These are phyloP conservation scores for Zeugodacus cucurbitae DNA, from an alignment of 1,140 invertebrate genomes.

Conservation along the genomic window DNA sequence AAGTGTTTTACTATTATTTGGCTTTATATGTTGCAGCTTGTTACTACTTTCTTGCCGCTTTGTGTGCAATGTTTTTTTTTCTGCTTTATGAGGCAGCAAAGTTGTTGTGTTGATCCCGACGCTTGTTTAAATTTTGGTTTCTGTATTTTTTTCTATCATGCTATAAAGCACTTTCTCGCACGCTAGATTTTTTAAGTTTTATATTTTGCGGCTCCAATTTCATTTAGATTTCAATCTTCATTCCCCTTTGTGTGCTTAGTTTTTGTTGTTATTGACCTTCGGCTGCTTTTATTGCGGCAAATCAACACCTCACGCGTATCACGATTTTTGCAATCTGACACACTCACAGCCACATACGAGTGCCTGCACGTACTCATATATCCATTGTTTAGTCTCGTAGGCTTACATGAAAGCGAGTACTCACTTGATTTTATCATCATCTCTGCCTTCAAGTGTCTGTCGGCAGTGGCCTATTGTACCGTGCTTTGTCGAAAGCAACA, in stretches of 20 bases:
- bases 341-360: no score
- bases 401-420: background rate
- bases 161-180: background rate
- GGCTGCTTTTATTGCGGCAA: background rate
- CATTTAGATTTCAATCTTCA: background rate
- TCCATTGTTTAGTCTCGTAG: background rate
- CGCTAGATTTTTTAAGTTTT: background rate
- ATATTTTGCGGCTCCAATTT: background rate
- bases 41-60: background rate
- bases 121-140: background rate
- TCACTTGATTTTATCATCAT: background rate
- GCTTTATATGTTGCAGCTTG: background rate
- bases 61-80: background rate
- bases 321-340: background rate
- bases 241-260: background rate
- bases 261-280: background rate
- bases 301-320: conserved; percentile 30
- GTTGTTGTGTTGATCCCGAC: no score
- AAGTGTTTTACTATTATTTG: conserved; percentile 19
- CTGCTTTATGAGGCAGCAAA: background rate
- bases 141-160: background rate
- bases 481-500: background rate
- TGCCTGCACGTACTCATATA: background rate
- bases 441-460: background rate
- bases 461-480: background rate